Evolutionary conservation across 2,113 vertebrate species (phyloP).

Genomic region (Otus sunia): DNA sequence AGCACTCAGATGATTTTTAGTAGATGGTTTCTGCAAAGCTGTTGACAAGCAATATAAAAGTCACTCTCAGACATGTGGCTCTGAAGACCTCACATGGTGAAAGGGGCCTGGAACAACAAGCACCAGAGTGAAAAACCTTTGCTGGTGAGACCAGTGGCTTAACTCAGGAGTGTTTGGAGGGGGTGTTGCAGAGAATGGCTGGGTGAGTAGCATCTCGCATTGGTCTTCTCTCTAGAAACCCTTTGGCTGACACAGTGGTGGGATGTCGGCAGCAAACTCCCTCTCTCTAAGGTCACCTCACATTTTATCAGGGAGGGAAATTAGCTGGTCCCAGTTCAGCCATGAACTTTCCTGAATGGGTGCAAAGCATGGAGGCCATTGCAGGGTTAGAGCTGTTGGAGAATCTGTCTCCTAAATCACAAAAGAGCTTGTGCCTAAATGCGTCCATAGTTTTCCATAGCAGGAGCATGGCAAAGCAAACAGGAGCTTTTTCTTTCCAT

Average conservation of each 20-base stretch:
- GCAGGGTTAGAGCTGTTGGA: not conserved
- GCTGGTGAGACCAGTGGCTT: not conserved
- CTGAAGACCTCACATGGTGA: not conserved
- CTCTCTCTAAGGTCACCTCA: not conserved
- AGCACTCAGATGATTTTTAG: not conserved
- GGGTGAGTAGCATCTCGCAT: not conserved
- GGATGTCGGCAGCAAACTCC: not conserved
- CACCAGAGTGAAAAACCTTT: not conserved
- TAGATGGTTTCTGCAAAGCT: not conserved
- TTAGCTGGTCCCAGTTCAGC: not conserved
- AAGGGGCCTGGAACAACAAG: not conserved
- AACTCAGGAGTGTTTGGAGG: not conserved
- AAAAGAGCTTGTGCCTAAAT: not conserved
- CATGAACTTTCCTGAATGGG: not conserved
- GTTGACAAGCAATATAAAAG: not conserved
- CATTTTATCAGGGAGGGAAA: not conserved
- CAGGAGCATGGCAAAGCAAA: not conserved
- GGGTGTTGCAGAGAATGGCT: rapidly evolving
- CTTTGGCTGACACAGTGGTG: not conserved
- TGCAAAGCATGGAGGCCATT: not conserved
- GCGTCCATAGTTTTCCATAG: not conserved
- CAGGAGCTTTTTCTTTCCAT: not conserved
- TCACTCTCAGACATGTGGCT: not conserved
- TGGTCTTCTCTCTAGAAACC: not conserved
- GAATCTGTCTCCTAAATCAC: not conserved